Evolutionary conservation across 1,140 invertebrate genomes (phyloP), one percentile per base, ranked within the genome.

Genomic region (Plutomurus gul): DNA sequence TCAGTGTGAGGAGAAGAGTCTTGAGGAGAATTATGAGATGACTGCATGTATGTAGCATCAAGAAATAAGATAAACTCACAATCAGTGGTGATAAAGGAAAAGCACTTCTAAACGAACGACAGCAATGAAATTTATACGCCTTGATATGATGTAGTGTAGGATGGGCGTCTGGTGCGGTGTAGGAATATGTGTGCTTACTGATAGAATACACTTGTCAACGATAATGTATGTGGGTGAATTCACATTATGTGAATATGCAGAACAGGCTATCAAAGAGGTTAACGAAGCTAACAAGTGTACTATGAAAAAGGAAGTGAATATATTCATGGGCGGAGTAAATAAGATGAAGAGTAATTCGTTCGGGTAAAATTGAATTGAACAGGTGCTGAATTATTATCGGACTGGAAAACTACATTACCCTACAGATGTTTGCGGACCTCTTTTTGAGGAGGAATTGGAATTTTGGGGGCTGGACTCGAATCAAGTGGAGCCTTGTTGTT

Each of bases 401-500:
- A 93, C 92, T 10, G 93, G 92, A 20, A 94, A 95, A 85, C 88
- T 95, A 6, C 94, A 95, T 85, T 95, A 95, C 85, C 94, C 94
- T 1, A 94, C 92, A 5, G 92, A 95, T 86, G 92, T 95, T 16
- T 95, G 94, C 85, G 93, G 93, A 2, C 93, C 94, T 1, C 88
- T 95, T 18, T 95, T 95, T 84, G 94, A 95, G 86, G 93, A 94
- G 85, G 94, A 93, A 84, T 86, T 94, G 71, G 92, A 93, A 85
- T 93, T 92, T 85, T 94, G 92, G 92, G 92, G 93, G 13, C 86
- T 93, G 40, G 92, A 93, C 85, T 90, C 92, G 11, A 93, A 93
- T 85, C 94, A 90, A 86, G 91, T 91, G 20, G 98, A 99, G 87
- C 83, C 83, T 75, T 99, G 98, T 87, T 99, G 98, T 88, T 99